These are phyloP conservation scores for Columbina picui DNA, from an alignment of 2,113 vertebrate genomes.

Conservation along the genomic window DNA sequence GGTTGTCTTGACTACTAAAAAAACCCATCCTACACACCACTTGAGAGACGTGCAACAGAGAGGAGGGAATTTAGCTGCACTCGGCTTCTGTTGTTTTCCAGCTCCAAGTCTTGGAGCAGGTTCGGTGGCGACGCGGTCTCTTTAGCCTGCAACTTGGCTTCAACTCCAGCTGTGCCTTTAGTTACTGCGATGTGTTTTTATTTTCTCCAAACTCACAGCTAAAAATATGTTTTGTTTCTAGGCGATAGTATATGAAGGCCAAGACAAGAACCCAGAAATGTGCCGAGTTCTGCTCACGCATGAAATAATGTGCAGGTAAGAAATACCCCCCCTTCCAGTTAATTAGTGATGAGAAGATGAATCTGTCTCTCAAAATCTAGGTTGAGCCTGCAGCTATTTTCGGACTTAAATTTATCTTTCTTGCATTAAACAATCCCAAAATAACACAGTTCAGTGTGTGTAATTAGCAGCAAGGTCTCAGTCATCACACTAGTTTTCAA, in stretches of 20 bases:
- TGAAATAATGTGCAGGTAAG: slow-evolving; percentile 99
- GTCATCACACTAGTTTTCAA: slow-evolving; percentile 56
- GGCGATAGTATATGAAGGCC: slow-evolving; percentile 95
- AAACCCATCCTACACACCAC: slow-evolving; percentile 45
- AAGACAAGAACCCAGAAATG: slow-evolving; percentile 99
- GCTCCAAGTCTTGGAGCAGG: not conserved
- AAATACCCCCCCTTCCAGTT: slow-evolving; percentile 34
- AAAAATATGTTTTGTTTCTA: slow-evolving; percentile 75
- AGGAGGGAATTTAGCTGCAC: slow-evolving; percentile 15
- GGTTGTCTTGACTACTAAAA: slow-evolving; percentile 77
- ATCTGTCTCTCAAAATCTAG: slow-evolving; percentile 79
- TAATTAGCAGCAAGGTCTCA: slow-evolving; percentile 80
- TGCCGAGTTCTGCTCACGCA: slow-evolving; percentile 95
- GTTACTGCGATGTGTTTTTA: not conserved
- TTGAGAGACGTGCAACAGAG: slow-evolving; percentile 50
- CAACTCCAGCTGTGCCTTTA: not conserved
- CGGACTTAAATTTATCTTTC: slow-evolving; percentile 49
- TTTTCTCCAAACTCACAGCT: slow-evolving; percentile 45
- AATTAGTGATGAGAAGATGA: slow-evolving; percentile 84
- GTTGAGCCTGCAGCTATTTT: slow-evolving; percentile 81
- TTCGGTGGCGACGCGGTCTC: not conserved
- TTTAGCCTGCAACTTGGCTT: not conserved
- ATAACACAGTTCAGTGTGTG: slow-evolving; percentile 75
- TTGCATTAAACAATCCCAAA: slow-evolving; percentile 77
- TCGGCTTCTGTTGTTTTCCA: slow-evolving; percentile 43